Conservation (phyloP, 2,888 invertebrate genomes). For the Pandemis heparana region DNA sequence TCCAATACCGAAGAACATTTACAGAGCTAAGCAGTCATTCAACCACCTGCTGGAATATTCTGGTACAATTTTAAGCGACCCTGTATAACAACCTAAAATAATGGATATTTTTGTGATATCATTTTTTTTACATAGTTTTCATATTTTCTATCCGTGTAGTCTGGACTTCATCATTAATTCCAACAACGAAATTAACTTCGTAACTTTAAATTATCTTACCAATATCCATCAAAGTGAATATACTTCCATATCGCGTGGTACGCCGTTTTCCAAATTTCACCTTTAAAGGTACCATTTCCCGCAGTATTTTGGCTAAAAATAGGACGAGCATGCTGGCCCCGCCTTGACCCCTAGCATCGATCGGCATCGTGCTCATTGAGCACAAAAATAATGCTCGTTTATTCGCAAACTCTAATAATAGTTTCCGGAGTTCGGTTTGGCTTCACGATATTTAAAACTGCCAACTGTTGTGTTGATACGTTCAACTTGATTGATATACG, state of each 20-base stretch:
- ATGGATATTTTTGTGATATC: too few species aligned
- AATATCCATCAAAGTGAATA: background rate
- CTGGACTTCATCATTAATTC: too few species aligned
- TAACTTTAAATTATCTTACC: too few species aligned
- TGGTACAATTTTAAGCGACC: too few species aligned
- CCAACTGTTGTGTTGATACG: background rate
- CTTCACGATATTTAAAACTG: background rate
- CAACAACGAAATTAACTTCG: too few species aligned
- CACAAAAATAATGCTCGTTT: slow-evolving; percentile 10
- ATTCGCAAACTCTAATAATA: slow-evolving; percentile 11
- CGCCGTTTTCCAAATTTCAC: slow-evolving; percentile 29
- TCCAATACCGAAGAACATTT: too few species aligned
- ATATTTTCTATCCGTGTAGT: too few species aligned
- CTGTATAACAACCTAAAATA: too few species aligned
- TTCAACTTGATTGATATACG: background rate
- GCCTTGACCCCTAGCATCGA: slow-evolving; percentile 39
- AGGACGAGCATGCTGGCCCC: slow-evolving; percentile 31
- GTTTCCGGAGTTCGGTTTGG: background rate
- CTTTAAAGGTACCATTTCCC: slow-evolving; percentile 17
- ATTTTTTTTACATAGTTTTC: too few species aligned
- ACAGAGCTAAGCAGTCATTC: too few species aligned
- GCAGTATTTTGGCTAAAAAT: slow-evolving; percentile 35
- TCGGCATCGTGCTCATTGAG: slow-evolving; percentile 18
- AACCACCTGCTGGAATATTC: too few species aligned
- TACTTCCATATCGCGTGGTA: background rate